Base-by-base conservation (phyloP, 2,888 invertebrate species). In the Plutella xylostella region DNA sequence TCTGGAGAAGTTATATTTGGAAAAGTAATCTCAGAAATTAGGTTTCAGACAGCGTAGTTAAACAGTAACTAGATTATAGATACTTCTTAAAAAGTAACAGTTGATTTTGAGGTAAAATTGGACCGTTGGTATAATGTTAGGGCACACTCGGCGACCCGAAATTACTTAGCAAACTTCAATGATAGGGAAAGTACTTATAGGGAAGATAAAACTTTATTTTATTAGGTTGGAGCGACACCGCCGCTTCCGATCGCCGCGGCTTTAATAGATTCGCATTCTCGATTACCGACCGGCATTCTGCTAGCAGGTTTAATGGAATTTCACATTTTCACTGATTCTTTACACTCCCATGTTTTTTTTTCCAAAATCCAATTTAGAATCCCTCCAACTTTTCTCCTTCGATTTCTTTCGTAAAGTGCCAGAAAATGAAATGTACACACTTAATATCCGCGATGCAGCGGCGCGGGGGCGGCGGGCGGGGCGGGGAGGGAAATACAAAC, bases 391-490 rank as follows among this genome's bases (percentile, higher is more conserved):
- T 28, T 28, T 33, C 34, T 34, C 42, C 21, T 30, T 5, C 17
- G n/a, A 19, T 18, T 18, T 25, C 14, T 39, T 65, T 60, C 57
- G 55, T 53, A 52, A 33, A 42, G 34, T 45, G 40, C 52, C 47
- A 49, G 52, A 65, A 42, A 70, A 73, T 63, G 68, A 66, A 70
- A 65, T 66, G 77, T 71, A 77, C 72, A 79, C 77, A 78, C 72
- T 42, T 73, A 74, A 80, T 79, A 78, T 77, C 72, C 72, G 65
- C 69, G 68, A 28, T 12, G 28, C 37, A 30, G 31, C 28, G 31
- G 22, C 15, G 12, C 39, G 5, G 22, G 15, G 17, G 15, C 31
- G 19, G 18, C n/a, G n/a, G n/a, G n/a, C n/a, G 6, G 30, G 34
- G 34, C 33, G 34, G 33, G 15, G 42, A 62, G 61, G 63, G 63